A percentile compares a stretch with the other conserved stretches of the same genome.
Conservation (phyloP, 2,888 invertebrate species). For the Orgyia antiqua region DNA sequence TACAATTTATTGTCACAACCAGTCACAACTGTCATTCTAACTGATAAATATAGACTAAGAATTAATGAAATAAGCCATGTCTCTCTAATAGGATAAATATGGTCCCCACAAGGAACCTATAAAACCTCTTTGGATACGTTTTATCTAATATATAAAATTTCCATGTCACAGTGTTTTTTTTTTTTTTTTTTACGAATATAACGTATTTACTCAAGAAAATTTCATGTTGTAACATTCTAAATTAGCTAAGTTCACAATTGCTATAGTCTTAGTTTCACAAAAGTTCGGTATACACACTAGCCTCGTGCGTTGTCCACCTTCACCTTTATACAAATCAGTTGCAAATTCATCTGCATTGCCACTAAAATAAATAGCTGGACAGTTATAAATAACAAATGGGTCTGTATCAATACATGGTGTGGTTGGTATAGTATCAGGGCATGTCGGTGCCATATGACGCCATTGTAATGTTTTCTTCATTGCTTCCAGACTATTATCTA, state of each 20-base stretch:
- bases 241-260: slow-evolving; percentile 87
- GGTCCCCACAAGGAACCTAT: too few relatives aligned
- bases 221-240: slow-evolving; percentile 84
- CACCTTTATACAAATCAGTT: slow-evolving; percentile 82
- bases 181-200: too few relatives aligned
- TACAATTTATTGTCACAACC: too few relatives aligned
- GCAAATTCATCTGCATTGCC: slow-evolving; percentile 88
- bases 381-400: slow-evolving; percentile 90
- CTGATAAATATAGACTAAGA: too few relatives aligned
- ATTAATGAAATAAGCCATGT: too few relatives aligned
- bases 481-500: slow-evolving; percentile 83
- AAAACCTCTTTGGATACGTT: too few relatives aligned
- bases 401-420: slow-evolving; percentile 91
- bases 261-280: slow-evolving; percentile 82
- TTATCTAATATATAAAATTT: too few relatives aligned
- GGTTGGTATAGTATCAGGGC: slow-evolving; percentile 94
- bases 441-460: slow-evolving; percentile 95
- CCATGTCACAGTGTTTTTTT: too few relatives aligned
- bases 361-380: slow-evolving; percentile 92
- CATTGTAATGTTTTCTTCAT: slow-evolving; percentile 89
- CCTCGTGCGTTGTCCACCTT: slow-evolving; percentile 81
- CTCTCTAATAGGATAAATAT: too few relatives aligned
- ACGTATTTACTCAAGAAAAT: too few relatives aligned
- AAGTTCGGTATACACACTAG: slow-evolving; percentile 91
- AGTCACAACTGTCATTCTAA: too few relatives aligned